Evolutionary conservation across 2,113 vertebrate genomes (phyloP), one percentile per base, ranked within the genome.

Genomic region (Stigmatopora argus): DNA sequence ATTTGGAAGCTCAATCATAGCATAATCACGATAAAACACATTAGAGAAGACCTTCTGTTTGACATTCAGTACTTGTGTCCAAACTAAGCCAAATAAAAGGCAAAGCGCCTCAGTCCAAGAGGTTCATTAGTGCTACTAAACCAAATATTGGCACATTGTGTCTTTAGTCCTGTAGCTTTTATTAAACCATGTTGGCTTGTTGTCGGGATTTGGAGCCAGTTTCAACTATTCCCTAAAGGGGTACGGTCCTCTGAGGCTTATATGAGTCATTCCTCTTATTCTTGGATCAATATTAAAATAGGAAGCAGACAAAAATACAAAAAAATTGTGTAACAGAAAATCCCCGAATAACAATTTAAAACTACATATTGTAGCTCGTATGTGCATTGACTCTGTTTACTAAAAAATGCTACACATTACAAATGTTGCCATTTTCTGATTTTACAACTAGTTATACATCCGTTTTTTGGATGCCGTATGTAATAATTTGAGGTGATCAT

Each of bases 211-310:
- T 52, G 48, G 66, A 71, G 82, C 78, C 81, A 77, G 73, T 55
- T 65, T 52, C 61, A 14, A 62, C 75, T 82, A 75, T 72, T 72
- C 65, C 74, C 78, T 75, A 61, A 72, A 72, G 77, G 83, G 82
- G 80, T 82, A 83, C 78, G 79, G 86, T 82, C 66, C 71, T 83
- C 71, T 69, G 44, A 48, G 78, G 77, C 78, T 18, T 21, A 62
- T 48, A 80, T 85, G 74, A 89, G 67, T 89, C 85, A 86, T 80
- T 80, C 68, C 65, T 51, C 67, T 73, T 45, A 66, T 82, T 78
- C 77, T 79, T 66, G 71, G 78, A 87, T 85, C 83, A 72, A 87
- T 87, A 83, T 85, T 84, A 83, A 82, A 82, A 85, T 67, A 66
- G 74, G 68, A 66, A 78, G 74, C 67, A 55, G 75, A 86, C 82